Evolutionary conservation across 2,888 invertebrate genomes (phyloP), one percentile per base, ranked within the genome.

Genomic region (Cheilosia vulpina): DNA sequence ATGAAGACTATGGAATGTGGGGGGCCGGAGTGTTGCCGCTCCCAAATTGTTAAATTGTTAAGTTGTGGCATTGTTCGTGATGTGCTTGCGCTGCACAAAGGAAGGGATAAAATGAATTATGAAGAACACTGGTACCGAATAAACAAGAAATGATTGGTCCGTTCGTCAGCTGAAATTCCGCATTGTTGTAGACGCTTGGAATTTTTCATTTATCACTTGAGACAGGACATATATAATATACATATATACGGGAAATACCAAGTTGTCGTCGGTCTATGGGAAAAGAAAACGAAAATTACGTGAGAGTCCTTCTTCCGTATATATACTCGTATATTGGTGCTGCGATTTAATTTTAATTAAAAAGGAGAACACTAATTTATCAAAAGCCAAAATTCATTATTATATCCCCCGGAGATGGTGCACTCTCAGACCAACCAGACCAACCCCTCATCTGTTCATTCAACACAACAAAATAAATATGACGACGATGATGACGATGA

Each of bases 331-430:
- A 19, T 50, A 19, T 19, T 55, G 53, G 43, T 71, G 84, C 84
- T 71, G 84, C 75, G 80, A 84, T 80, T 79, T 80, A 80, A 75
- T 75, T 84, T 84, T 84, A 84, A 84, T 84, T 84, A 79, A 84
- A 84, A 80, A 79, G 69, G 66, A 79, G 75, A 84, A 76, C 80
- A 80, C 84, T 84, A 84, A 84, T 84, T 84, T 84, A 80, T 84
- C 80, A 79, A 75, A 65, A 71, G 69, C 84, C 75, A 79, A 80
- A 78, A 84, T 75, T 80, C 84, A 84, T 84, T 79, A 84, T 79
- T 75, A 79, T 80, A 62, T 52, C 69, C 27, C 50, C n/a, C 5
- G 52, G 52, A 34, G 65, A 47, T 41, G 11, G 31, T 31, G 31
- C 31, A 31, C 31, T 31, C 31, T 9, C 9, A 31, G 31, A 31